A percentile compares a stretch with the other conserved stretches of the same genome.
These are phyloP conservation scores for Lutjanus argentimaculatus DNA, from an alignment of 2,797 vertebrate species.

Conservation along the genomic window DNA sequence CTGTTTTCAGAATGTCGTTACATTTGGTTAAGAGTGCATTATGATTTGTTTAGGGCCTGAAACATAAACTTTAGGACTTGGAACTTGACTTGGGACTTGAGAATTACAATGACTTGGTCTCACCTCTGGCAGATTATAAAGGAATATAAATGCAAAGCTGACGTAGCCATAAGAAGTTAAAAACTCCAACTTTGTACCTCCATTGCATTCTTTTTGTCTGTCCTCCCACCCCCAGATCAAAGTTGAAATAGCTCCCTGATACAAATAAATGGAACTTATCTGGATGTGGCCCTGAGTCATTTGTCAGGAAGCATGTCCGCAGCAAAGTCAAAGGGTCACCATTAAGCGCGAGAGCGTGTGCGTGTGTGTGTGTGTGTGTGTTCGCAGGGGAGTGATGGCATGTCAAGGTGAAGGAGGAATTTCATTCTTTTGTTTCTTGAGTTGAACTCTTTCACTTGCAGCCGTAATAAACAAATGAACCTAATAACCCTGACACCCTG, in stretches of 20 bases:
- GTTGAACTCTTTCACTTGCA: conserved; percentile 37
- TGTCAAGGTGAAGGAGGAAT: conserved; percentile 74
- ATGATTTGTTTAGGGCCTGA: too few species aligned
- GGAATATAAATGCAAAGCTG: conserved; percentile 2
- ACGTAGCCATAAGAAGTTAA: not conserved
- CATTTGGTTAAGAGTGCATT: too few species aligned
- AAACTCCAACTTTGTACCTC: not conserved
- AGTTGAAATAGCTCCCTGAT: conserved; percentile 48
- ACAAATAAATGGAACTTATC: conserved; percentile 62
- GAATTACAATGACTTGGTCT: too few species aligned
- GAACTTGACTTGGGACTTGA: too few species aligned
- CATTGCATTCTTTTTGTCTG: not conserved
- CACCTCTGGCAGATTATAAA: not conserved
- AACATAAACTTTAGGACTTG: too few species aligned
- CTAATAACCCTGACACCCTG: conserved; percentile 11
- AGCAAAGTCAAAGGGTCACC: conserved; percentile 64
- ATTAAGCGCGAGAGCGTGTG: not conserved
- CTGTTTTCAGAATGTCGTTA: too few species aligned
- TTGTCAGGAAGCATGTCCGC: conserved; percentile 56
- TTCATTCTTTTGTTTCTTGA: conserved; percentile 37
- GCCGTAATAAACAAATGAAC: conserved; percentile 40
- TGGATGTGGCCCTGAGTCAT: conserved; percentile 44
- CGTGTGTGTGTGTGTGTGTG: not conserved
- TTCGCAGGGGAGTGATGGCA: conserved; percentile 37
- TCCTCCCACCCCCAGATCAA: conserved; percentile 53